A percentile compares a stretch with the other conserved stretches of the same genome.
phyloP scores from a whole-genome alignment of 1,140 invertebrate genomes.

The Arion vulgaris region DNA sequence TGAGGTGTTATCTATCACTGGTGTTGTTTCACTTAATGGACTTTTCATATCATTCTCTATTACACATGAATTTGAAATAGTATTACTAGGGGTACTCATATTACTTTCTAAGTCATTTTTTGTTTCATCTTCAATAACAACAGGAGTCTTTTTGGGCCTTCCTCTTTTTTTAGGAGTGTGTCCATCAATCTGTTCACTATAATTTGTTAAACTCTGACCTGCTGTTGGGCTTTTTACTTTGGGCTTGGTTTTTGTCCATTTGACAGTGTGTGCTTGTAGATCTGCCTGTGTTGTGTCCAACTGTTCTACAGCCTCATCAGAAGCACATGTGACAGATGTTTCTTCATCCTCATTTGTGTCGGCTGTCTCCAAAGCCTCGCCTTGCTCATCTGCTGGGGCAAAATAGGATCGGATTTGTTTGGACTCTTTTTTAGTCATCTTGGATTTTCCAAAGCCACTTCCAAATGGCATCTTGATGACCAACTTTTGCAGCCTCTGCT shows the following conservation, averaged over 20 bases:
- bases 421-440: conserved; percentile 32
- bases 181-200: not conserved
- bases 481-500: conserved; percentile 28
- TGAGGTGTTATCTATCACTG: not conserved
- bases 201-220: not conserved
- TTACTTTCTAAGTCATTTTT: not conserved
- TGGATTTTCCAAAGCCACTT: conserved; percentile 21
- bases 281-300: not conserved
- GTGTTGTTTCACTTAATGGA: not conserved
- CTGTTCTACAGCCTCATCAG: not conserved
- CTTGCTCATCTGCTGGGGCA: not conserved
- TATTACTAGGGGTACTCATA: not conserved
- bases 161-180: not conserved
- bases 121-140: not conserved
- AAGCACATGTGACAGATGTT: not conserved
- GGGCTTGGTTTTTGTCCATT: not conserved
- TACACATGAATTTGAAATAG: not conserved
- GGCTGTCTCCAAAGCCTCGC: not conserved
- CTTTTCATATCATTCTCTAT: not conserved
- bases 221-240: not conserved
- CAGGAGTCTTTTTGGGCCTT: not conserved
- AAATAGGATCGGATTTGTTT: conserved; percentile 35
- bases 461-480: conserved; percentile 40
- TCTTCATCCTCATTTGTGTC: not conserved
- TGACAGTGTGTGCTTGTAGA: not conserved